Percentiles rank a stretch among this genome's conserved stretches.
These are phyloP conservation scores for Amiota minor DNA, from an alignment of 2,888 invertebrate species.

Conservation along the genomic window DNA sequence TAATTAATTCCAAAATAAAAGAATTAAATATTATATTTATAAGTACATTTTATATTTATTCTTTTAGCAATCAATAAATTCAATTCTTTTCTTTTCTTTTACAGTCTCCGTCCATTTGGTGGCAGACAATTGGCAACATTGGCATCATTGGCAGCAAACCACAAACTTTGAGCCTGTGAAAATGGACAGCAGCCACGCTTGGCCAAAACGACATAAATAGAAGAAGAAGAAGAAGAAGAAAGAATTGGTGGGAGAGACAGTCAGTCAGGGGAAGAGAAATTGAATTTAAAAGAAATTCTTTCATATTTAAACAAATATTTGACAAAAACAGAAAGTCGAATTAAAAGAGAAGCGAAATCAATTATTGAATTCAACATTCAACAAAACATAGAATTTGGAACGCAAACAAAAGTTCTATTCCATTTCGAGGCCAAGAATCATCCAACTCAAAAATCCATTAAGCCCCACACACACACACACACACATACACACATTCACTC, in stretches of 20 bases:
- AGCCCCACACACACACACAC: slow-evolving; percentile 32
- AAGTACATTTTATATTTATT: slow-evolving; percentile 3
- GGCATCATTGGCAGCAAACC: not conserved
- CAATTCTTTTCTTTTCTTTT: slow-evolving; percentile 21
- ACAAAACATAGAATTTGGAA: slow-evolving; percentile 19
- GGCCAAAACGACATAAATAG: slow-evolving; percentile 13
- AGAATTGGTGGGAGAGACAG: not conserved
- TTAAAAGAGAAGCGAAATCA: not conserved
- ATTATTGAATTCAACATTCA: slow-evolving; percentile 39
- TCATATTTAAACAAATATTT: slow-evolving; percentile 57
- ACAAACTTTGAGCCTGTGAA: slow-evolving; percentile 53
- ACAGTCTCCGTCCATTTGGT: slow-evolving; percentile 52
- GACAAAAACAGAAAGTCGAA: slow-evolving; percentile 32
- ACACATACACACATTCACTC: slow-evolving; percentile 31
- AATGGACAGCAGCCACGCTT: slow-evolving; percentile 58
- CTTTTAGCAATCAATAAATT: slow-evolving; percentile 24
- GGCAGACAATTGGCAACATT: slow-evolving; percentile 26
- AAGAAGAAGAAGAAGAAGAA: not conserved
- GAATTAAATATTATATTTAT: slow-evolving; percentile 17
- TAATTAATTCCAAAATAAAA: not conserved
- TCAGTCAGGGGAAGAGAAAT: not conserved
- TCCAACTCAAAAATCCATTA: slow-evolving; percentile 49
- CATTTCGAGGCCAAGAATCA: slow-evolving; percentile 41
- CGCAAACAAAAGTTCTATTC: slow-evolving; percentile 20
- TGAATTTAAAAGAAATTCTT: slow-evolving; percentile 6